phyloP scores from a whole-genome alignment of 2,888 invertebrate species.

The Agonopterix heracliana region DNA sequence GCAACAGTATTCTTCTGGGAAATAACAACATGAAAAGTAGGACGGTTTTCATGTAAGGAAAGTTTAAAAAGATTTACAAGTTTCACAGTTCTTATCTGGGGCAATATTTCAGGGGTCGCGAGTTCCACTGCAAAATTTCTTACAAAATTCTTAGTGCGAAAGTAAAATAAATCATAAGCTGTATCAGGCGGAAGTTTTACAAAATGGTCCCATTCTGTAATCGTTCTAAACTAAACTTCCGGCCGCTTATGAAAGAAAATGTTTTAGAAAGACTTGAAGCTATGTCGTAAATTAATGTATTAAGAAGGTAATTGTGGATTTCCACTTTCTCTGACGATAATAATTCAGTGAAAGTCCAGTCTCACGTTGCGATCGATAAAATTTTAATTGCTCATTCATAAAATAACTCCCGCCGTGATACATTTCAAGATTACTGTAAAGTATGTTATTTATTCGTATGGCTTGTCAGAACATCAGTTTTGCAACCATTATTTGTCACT shows the following conservation, averaged over 20 bases:
- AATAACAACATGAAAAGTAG: too few species aligned
- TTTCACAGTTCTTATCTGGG: constrained; percentile 23
- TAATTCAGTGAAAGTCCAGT: constrained; percentile 2
- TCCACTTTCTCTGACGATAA: constrained; percentile 2
- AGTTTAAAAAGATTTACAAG: constrained; percentile 7
- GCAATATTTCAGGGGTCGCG: constrained; percentile 23
- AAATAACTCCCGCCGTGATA: too few species aligned
- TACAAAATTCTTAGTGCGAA: constrained; percentile 28
- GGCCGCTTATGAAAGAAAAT: constrained; percentile 4
- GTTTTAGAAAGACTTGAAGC: background rate
- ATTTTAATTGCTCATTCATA: background rate
- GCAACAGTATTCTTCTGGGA: too few species aligned
- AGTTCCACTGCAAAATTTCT: constrained; percentile 14
- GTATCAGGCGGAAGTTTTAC: constrained; percentile 13
- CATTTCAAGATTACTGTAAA: background rate
- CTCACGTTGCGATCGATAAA: background rate
- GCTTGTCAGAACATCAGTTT: too few species aligned
- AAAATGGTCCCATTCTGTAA: constrained; percentile 11
- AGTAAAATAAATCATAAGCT: constrained; percentile 31
- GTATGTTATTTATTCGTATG: too few species aligned
- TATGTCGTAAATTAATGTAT: too few species aligned
- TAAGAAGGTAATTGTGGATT: too few species aligned
- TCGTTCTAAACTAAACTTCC: constrained; percentile 13
- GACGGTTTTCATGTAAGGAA: constrained; percentile 7
- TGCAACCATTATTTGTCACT: too few species aligned